These are phyloP conservation scores for Aspidapion aeneum DNA, from an alignment of 2,888 invertebrate species.

Conservation along the genomic window DNA sequence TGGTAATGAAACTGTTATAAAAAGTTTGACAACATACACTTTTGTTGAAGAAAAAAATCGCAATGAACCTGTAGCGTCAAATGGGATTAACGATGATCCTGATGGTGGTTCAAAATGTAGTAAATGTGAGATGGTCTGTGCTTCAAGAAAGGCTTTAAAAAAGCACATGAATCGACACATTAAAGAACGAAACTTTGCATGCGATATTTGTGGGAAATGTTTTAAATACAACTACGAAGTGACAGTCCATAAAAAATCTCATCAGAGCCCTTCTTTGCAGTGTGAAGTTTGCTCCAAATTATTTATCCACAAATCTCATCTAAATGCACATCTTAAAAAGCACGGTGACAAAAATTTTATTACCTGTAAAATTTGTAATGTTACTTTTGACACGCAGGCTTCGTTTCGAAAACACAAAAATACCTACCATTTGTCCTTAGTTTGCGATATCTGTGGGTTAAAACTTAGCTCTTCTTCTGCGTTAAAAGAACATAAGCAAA, in stretches of 20 bases:
- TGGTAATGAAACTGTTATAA: slow-evolving; percentile 30
- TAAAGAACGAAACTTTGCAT: slow-evolving; percentile 37
- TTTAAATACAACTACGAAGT: slow-evolving; percentile 43
- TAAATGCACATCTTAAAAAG: slow-evolving; percentile 56
- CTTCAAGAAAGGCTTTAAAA: slow-evolving; percentile 40
- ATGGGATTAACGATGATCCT: neutral
- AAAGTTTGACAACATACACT: too few species aligned
- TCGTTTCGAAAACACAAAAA: slow-evolving; percentile 37
- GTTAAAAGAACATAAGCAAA: slow-evolving; percentile 38
- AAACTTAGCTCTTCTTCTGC: slow-evolving; percentile 33
- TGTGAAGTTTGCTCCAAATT: slow-evolving; percentile 59
- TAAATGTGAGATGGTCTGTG: slow-evolving; percentile 38
- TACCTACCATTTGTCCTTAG: slow-evolving; percentile 35
- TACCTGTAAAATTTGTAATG: slow-evolving; percentile 40
- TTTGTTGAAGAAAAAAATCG: neutral
- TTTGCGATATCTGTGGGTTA: slow-evolving; percentile 38
- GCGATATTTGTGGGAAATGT: slow-evolving; percentile 41
- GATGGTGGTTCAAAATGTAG: slow-evolving; percentile 37
- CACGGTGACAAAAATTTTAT: slow-evolving; percentile 50
- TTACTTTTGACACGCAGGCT: slow-evolving; percentile 39
- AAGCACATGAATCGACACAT: slow-evolving; percentile 43
- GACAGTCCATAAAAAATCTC: slow-evolving; percentile 51
- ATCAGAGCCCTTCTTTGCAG: slow-evolving; percentile 55
- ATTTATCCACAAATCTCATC: slow-evolving; percentile 57
- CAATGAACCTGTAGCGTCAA: too few species aligned